phyloP scores from a whole-genome alignment of 2,113 vertebrate species.

The Mustela lutreola region DNA sequence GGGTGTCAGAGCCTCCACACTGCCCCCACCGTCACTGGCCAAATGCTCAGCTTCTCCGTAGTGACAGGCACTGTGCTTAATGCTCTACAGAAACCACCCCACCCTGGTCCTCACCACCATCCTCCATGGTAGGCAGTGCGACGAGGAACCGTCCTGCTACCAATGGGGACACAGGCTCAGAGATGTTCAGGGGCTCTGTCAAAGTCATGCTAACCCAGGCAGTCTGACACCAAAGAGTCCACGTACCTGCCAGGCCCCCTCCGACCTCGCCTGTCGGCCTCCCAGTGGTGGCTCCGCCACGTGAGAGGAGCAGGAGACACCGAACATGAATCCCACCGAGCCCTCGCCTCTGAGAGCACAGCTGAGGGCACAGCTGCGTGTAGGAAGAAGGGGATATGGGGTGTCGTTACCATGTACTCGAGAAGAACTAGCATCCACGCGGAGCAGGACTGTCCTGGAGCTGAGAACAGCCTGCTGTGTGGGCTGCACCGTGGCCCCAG shows the following conservation, averaged over 20 bases:
- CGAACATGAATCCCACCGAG: no score
- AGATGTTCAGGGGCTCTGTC: no score
- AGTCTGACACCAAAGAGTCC: neutral
- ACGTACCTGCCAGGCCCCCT: accelerated
- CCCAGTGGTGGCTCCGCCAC: accelerated
- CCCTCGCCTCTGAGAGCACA: neutral
- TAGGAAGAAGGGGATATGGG: no score
- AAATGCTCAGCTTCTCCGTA: accelerated
- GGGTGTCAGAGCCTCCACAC: neutral
- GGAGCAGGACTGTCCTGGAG: no score
- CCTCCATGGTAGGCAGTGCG: accelerated
- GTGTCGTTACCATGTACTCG: no score
- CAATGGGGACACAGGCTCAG: neutral
- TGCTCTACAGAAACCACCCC: neutral
- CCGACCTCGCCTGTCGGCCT: neutral
- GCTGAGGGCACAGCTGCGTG: no score
- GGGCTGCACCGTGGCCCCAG: accelerated
- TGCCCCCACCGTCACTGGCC: neutral
- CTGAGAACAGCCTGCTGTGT: no score
- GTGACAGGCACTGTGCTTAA: accelerated
- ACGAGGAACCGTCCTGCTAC: neutral
- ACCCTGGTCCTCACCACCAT: accelerated
- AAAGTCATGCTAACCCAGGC: neutral
- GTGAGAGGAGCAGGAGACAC: neutral
- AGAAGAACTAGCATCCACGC: no score